These are phyloP conservation scores for Cynopterus brachyotis DNA, from an alignment of 2,113 vertebrate species.

Conservation along the genomic window DNA sequence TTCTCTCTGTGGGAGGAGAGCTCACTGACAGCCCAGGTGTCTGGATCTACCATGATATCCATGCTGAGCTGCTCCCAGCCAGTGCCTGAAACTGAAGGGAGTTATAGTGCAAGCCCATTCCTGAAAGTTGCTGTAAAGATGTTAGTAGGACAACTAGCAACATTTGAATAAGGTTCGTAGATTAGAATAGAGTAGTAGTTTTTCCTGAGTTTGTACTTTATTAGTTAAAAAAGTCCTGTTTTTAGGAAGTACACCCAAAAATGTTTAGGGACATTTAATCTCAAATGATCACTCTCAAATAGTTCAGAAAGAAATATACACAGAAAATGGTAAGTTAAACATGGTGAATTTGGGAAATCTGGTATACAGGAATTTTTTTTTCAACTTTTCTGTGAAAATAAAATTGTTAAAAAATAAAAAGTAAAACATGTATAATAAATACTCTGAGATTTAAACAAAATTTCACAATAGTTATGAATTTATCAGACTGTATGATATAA, in stretches of 20 bases:
- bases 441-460: not conserved
- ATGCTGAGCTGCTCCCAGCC: not conserved
- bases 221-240: not conserved
- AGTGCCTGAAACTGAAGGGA: not conserved
- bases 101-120: not conserved
- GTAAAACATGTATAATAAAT: not conserved
- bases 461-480: not conserved
- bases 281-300: not conserved
- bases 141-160: not conserved
- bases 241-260: not conserved
- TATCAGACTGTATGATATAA: not conserved
- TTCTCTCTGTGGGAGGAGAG: not conserved
- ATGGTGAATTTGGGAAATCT: not conserved
- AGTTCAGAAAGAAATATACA: not conserved
- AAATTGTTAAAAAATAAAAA: slow-evolving; percentile 29
- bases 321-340: not conserved
- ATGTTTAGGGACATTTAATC: not conserved
- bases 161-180: not conserved
- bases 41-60: not conserved
- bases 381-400: not conserved
- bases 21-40: not conserved
- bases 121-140: not conserved
- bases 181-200: not conserved
- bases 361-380: not conserved
- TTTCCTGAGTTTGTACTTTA: not conserved